Conservation (phyloP, 2,888 invertebrate genomes). For the Callyntrura sp. region DNA sequence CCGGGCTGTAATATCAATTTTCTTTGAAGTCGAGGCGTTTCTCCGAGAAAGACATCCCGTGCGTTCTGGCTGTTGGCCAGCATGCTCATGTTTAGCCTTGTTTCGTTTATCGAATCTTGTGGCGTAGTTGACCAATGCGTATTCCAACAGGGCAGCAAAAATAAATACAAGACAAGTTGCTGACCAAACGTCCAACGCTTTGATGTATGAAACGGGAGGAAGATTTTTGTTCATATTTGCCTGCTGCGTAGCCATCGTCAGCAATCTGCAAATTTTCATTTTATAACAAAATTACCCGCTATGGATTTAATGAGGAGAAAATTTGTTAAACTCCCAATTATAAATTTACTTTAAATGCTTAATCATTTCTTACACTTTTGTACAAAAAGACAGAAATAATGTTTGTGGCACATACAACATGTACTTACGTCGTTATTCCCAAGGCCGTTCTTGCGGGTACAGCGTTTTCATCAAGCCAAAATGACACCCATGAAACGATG, state of each 20-base stretch:
- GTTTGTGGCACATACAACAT: no score
- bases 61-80: constrained; percentile 62
- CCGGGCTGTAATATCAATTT: constrained; percentile 86
- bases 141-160: constrained; percentile 87
- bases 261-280: constrained; percentile 43
- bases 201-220: constrained; percentile 87
- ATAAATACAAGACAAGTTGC: constrained; percentile 87
- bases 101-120: constrained; percentile 84
- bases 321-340: no score
- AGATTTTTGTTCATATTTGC: constrained; percentile 81
- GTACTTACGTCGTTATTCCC: constrained; percentile 86
- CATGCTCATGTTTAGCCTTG: constrained; percentile 62
- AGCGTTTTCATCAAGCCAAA: constrained; percentile 85
- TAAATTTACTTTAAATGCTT: no score
- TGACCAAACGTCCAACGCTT: constrained; percentile 87
- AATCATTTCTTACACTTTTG: no score
- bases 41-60: constrained; percentile 84
- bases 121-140: constrained; percentile 87
- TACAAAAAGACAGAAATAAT: no score
- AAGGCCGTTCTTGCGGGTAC: constrained; percentile 85
- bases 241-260: constrained; percentile 79
- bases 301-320: no score
- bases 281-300: constrained; percentile 36
- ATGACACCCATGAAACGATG: constrained; percentile 84
- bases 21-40: constrained; percentile 85